Percentiles rank a stretch among this genome's conserved stretches.
Conservation (phyloP, 2,797 vertebrate species). For the Champsocephalus esox region DNA sequence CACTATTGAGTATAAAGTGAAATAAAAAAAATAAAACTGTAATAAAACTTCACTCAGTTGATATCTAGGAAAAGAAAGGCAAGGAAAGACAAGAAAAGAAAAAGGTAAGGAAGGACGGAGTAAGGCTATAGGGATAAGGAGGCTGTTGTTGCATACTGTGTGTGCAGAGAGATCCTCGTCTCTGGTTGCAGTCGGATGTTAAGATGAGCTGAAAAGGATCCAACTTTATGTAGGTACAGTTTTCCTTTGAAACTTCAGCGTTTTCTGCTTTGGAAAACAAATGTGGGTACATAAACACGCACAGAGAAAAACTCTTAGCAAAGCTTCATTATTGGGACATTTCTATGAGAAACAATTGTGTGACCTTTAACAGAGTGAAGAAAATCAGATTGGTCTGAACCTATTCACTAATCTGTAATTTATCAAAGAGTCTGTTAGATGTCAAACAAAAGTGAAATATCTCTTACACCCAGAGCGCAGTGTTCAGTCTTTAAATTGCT, state of each 20-base stretch:
- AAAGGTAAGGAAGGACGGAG: neutral
- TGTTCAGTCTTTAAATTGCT: neutral
- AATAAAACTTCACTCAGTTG: neutral
- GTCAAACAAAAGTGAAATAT: neutral
- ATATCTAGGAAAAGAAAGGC: neutral
- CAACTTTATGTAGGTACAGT: slow-evolving; percentile 75
- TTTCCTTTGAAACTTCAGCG: neutral
- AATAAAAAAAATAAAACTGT: neutral
- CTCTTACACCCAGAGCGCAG: neutral
- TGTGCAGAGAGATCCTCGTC: slow-evolving; percentile 77
- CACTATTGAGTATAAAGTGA: neutral
- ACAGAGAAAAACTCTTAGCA: slow-evolving; percentile 4
- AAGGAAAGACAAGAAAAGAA: neutral
- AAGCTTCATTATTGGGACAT: neutral
- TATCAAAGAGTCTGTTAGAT: neutral
- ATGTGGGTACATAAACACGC: neutral
- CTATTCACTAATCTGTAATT: neutral
- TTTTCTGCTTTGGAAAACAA: slow-evolving; percentile 37
- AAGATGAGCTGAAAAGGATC: slow-evolving; percentile 67
- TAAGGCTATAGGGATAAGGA: neutral
- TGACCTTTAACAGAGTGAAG: neutral
- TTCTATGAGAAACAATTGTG: neutral
- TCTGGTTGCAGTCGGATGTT: slow-evolving; percentile 69
- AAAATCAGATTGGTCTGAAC: neutral
- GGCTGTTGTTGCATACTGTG: slow-evolving; percentile 64